Conservation (phyloP, 2,888 invertebrate species). For the Cybosia mesomella region DNA sequence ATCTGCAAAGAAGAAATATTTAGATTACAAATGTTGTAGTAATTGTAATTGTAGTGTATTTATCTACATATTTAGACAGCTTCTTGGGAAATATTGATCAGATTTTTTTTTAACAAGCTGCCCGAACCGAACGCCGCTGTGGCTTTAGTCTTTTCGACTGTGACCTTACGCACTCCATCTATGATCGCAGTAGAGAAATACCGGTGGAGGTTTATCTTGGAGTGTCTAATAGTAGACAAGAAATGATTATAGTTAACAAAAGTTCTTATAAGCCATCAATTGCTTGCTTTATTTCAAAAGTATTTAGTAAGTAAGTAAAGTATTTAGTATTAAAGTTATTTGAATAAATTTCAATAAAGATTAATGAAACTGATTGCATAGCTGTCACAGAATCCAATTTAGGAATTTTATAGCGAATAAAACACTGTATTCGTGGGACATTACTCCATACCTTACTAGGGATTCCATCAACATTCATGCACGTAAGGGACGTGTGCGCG, state of each 20-base stretch:
- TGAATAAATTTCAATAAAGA: neutral
- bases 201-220: neutral
- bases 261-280: neutral
- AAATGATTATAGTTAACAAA: neutral
- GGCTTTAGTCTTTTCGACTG: too few relatives aligned
- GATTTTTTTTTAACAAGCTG: too few relatives aligned
- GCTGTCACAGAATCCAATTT: constrained; percentile 9
- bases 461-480: constrained; percentile 61
- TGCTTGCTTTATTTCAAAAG: neutral
- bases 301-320: too few relatives aligned
- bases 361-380: neutral
- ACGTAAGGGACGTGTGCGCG: constrained; percentile 66
- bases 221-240: neutral
- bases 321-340: neutral
- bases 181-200: neutral
- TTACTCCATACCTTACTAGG: constrained; percentile 48
- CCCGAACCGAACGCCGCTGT: too few relatives aligned
- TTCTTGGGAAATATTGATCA: too few relatives aligned
- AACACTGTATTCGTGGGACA: constrained; percentile 44
- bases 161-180: neutral
- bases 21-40: too few relatives aligned
- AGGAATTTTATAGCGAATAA: constrained; percentile 31
- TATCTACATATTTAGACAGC: too few relatives aligned
- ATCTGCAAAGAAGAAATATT: too few relatives aligned
- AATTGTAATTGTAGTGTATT: too few relatives aligned